Evolutionary conservation across 2,113 vertebrate species (phyloP).

Genomic region (Irena cyanogastra): DNA sequence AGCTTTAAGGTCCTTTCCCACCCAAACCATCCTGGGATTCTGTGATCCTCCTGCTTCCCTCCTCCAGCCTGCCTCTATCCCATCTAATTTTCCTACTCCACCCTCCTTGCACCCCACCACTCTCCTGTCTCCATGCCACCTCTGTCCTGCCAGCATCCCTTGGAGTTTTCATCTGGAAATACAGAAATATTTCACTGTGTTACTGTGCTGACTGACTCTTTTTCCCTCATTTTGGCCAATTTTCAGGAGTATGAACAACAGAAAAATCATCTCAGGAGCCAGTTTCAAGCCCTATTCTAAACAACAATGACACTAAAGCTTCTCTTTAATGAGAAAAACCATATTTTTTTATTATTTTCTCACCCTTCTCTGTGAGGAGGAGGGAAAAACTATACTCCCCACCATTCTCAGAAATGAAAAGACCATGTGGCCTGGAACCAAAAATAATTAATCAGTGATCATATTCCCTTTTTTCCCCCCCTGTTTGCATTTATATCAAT

Average conservation of each 20-base stretch:
- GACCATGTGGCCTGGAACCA: neutral
- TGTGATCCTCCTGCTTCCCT: neutral
- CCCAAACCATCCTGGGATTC: neutral
- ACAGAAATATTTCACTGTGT: neutral
- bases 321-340: neutral
- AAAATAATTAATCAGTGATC: neutral
- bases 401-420: neutral
- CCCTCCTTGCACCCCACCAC: too few relatives aligned
- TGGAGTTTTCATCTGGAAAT: neutral
- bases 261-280: neutral
- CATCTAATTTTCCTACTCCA: neutral
- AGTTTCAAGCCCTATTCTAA: neutral
- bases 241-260: neutral
- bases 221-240: fast-evolving
- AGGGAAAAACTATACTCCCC: neutral
- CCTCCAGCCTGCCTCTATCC: neutral
- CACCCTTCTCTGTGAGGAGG: neutral
- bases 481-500: neutral
- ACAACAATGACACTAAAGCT: neutral
- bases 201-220: neutral
- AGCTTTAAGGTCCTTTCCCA: neutral
- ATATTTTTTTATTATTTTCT: neutral
- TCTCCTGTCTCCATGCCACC: neutral
- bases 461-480: fast-evolving
- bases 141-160: neutral